These are phyloP conservation scores for Erethizon dorsatum DNA, from an alignment of 2,797 vertebrate species.

Conservation along the genomic window DNA sequence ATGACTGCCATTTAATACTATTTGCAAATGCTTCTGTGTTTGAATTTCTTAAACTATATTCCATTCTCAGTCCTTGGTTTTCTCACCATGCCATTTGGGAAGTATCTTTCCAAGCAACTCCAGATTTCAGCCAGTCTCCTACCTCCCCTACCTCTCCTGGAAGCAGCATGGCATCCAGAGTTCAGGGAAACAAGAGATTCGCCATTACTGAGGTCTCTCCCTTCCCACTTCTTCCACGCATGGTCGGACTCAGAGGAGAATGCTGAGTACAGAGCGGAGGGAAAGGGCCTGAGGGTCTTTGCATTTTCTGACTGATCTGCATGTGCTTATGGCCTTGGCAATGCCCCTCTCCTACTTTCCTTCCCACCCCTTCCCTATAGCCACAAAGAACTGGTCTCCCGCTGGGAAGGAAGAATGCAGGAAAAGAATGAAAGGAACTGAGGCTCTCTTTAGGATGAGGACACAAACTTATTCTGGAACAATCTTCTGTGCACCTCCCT, in stretches of 20 bases:
- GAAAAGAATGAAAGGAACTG: background rate
- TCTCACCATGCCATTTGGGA: background rate
- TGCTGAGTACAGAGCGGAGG: background rate
- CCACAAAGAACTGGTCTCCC: background rate
- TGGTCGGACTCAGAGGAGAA: background rate
- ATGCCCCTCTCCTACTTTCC: background rate
- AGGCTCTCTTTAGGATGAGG: background rate
- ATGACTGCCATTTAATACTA: constrained; percentile 13
- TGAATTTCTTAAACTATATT: constrained; percentile 30
- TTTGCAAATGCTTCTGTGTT: background rate
- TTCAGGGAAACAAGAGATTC: background rate
- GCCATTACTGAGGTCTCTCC: too few species aligned
- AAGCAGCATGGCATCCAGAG: background rate
- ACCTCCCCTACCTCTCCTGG: background rate
- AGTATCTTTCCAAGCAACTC: background rate
- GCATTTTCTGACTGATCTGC: background rate
- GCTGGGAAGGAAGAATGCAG: background rate
- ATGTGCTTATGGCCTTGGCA: background rate
- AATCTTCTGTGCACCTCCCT: background rate
- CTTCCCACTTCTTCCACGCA: background rate
- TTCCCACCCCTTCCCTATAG: background rate
- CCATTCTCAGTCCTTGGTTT: background rate
- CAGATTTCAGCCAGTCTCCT: background rate
- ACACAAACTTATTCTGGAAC: background rate
- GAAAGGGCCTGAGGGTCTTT: background rate